Evolutionary conservation across 1,140 invertebrate genomes (phyloP).

Genomic region (Penaeus japonicus): DNA sequence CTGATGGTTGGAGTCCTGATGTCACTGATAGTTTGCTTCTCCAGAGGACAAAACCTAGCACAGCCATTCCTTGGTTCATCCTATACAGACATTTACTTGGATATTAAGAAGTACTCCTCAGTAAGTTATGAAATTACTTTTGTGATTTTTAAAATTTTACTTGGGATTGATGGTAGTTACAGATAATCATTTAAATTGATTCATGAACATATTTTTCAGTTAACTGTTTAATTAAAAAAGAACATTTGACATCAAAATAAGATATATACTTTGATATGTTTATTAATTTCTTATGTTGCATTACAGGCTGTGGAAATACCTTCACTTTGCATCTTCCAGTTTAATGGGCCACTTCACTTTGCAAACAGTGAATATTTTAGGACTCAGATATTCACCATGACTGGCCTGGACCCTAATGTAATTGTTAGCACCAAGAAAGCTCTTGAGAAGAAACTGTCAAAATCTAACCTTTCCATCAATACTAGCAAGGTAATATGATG

Average conservation of each 20-base stretch:
- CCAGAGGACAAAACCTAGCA: constrained; percentile 59
- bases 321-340: constrained; percentile 79
- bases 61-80: constrained; percentile 73
- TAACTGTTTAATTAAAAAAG: too few relatives aligned
- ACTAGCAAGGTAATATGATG: not conserved
- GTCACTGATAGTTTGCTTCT: constrained; percentile 70
- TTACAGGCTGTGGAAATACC: constrained; percentile 73
- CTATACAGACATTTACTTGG: constrained; percentile 81
- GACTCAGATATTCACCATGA: constrained; percentile 69
- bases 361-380: constrained; percentile 75
- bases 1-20: constrained; percentile 77
- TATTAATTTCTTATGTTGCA: not conserved
- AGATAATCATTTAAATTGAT: not conserved
- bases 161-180: not conserved
- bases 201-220: not conserved
- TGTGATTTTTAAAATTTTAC: not conserved
- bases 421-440: not conserved
- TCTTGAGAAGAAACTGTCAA: not conserved
- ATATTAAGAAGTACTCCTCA: constrained; percentile 73
- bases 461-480: not conserved
- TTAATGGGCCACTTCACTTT: constrained; percentile 80
- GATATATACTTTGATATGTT: not conserved
- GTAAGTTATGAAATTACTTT: constrained; percentile 64
- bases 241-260: not conserved
- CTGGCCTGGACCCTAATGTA: constrained; percentile 66